Base-by-base conservation (phyloP, 2,797 vertebrate genomes). In the Malacoraja senta region DNA sequence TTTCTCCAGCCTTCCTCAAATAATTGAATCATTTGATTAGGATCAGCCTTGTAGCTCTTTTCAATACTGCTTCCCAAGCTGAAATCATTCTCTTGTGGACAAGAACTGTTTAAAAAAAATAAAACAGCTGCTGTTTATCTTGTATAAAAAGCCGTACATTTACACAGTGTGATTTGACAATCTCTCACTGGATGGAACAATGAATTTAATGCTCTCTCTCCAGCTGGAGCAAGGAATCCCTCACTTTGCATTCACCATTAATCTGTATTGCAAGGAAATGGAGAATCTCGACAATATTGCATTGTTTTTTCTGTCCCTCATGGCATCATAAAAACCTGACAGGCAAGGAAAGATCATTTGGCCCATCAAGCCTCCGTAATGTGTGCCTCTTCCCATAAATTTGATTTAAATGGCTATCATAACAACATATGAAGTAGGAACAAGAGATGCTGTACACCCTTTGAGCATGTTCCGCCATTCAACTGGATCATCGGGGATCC, bases 71-170 rank as follows among this genome's bases (percentile, higher is more conserved):
- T 74, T 24, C 71, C 71, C 21, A 26, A 74, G 71, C 71, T 74
- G 19, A 24, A 74, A 74, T 74, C 19, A 74, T 74, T 74, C 71
- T 24, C 71, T 74, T 26, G 71, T 74, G 71, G 71, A 74, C 19
- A 74, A 74, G 71, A 74, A 26, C 71, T 21, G 21, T 21, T 24
- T 26, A 26, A 0, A 6, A 21, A 21, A 21, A 21, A 74, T 86
- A 88, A 88, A 88, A 88, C 29, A 63, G 29, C 84, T 35, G 32
- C 84, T 88, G 63, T 68, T 63, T 65, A 65, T 88, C 84, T 65
- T 65, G 61, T 88, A 68, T 68, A 84, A 58, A 86, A 65, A 86
- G 10, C 53, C 8, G 19, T 68, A 68, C 84, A 91, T 29, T 71
- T 71, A 74, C 35, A 53, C 35, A 74, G 71, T 29, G 90, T 76